Percentiles rank a stretch among this genome's conserved stretches.
phyloP scores from a whole-genome alignment of 2,113 vertebrate species.

The Agelaius phoeniceus region DNA sequence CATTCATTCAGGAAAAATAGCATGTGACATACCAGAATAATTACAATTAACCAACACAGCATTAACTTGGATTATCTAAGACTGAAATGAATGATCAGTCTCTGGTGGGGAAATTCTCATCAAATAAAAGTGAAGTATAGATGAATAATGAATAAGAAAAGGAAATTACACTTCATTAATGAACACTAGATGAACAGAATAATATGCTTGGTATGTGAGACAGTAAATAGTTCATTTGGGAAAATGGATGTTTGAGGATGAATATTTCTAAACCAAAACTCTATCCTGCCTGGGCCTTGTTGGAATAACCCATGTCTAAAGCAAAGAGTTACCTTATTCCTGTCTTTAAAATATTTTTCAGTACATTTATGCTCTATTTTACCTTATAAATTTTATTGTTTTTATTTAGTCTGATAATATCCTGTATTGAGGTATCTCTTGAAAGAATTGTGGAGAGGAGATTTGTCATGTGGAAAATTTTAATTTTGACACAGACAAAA shows the following conservation, averaged over 20 bases:
- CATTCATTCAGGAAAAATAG: slow-evolving; percentile 45
- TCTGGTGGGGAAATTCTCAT: neutral
- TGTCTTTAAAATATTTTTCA: neutral
- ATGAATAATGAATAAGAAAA: neutral
- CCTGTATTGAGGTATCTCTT: neutral
- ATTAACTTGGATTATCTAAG: slow-evolving; percentile 30
- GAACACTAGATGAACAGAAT: neutral
- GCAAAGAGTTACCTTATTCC: neutral
- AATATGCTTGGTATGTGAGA: neutral
- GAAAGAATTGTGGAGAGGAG: neutral
- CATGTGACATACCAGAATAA: slow-evolving; percentile 24
- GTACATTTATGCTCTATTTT: neutral
- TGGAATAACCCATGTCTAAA: neutral
- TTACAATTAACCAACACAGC: slow-evolving; percentile 27
- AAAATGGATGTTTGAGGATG: neutral
- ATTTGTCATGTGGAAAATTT: neutral
- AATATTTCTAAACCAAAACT: neutral
- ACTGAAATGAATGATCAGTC: neutral
- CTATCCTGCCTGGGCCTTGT: neutral
- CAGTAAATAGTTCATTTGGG: neutral
- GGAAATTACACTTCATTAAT: neutral
- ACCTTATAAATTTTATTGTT: neutral
- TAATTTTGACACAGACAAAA: neutral
- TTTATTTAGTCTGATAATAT: neutral
- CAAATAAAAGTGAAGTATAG: neutral